Evolutionary conservation across 1,140 invertebrate species (phyloP).

Genomic region (Drosophila lowei): DNA sequence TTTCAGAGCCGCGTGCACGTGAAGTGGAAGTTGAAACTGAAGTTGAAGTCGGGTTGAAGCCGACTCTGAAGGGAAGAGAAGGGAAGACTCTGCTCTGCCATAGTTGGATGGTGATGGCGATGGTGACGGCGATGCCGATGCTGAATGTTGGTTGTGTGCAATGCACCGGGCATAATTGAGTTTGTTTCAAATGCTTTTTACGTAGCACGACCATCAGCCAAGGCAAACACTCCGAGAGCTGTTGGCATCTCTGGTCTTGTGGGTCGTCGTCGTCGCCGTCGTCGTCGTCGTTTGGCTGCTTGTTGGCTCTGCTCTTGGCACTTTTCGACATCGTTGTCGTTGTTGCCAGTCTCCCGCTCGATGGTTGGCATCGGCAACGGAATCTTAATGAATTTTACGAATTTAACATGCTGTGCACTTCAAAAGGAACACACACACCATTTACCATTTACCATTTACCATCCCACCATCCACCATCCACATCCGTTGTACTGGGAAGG

Average conservation of each 20-base stretch:
- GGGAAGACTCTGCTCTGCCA: conserved; percentile 8
- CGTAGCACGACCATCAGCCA: conserved; percentile 68
- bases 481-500: conserved; percentile 1
- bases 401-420: conserved; percentile 81
- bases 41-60: background rate
- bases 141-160: conserved; percentile 49
- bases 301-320: conserved; percentile 74
- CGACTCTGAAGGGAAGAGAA: background rate
- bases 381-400: conserved; percentile 82
- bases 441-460: conserved; percentile 18
- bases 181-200: conserved; percentile 82
- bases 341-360: conserved; percentile 32
- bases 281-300: conserved; percentile 19
- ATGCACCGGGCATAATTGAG: conserved; percentile 79
- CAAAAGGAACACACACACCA: conserved; percentile 74
- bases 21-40: conserved; percentile 46
- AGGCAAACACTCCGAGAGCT: conserved; percentile 52
- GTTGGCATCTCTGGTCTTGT: conserved; percentile 53
- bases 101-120: conserved; percentile 20
- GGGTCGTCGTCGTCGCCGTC: conserved; percentile 16
- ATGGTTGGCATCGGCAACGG: conserved; percentile 76
- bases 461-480: background rate
- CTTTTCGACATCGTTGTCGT: conserved; percentile 67
- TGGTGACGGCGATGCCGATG: conserved; percentile 18
- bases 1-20: conserved; percentile 43